Base-by-base conservation (phyloP, 2,888 invertebrate species). In the Tuberolachnus salignus region DNA sequence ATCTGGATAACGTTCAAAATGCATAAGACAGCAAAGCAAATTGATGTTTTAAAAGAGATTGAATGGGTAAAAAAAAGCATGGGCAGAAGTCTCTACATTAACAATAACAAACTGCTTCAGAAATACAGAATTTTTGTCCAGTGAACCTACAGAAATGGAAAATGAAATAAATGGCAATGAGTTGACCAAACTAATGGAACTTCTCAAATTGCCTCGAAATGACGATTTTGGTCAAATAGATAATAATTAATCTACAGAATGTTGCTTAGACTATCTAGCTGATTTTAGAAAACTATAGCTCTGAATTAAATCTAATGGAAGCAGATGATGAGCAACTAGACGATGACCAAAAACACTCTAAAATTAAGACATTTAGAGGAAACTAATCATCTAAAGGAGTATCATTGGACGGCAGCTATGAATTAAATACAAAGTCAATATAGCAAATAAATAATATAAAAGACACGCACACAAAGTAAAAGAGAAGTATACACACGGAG, bases 91-190 rank as follows among this genome's bases (percentile, higher is more conserved):
- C 11, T 42, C 42, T 63, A 3, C 34, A 42, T 19, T 42, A n/a
- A 63, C 34, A 63, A 42, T 63, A 63, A 19, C n/a, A 61, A 61
- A 61, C 42, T 19, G 42, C 11, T 63, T 42, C 1, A 63, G n/a
- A 42, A 63, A 61, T 16, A 34, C n/a, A 61, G 42, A n/a, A 9
- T 42, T 63, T 63, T 13, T 11, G 1, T 42, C 19, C 34, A 42
- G 19, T 42, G n/a, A 63, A 63, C 11, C 42, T 42, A 34, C 14
- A 61, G 61, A 61, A 61, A 61, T 19, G 1, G 1, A 61, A 61
- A 61, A 61, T 63, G 42, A 42, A 63, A 11, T 42, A 8, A 63
- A 42, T 42, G 42, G n/a, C 10, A 42, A 63, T 63, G 42, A 63
- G 34, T 61, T 63, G 42, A 63, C 16, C 23, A n/a, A 63, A 63